phyloP scores from a whole-genome alignment of 2,113 vertebrate species.

The Danionella cerebrum region DNA sequence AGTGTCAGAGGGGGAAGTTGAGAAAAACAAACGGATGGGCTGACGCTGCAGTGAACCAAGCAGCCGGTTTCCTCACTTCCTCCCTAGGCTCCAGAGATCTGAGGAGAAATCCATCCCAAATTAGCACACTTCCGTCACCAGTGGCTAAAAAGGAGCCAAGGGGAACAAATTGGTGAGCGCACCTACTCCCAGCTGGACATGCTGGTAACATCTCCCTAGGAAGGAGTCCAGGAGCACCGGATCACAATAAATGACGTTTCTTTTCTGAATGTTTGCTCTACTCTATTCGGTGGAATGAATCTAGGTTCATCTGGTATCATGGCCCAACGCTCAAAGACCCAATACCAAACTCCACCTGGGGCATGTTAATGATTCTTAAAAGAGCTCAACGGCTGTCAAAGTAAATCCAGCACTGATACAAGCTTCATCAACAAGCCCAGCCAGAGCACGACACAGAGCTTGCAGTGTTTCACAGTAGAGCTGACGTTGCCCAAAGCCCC shows the following conservation, averaged over 20 bases:
- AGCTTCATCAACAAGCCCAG: slow-evolving; percentile 53
- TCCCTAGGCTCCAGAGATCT: slow-evolving; percentile 47
- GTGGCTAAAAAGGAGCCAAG: slow-evolving; percentile 51
- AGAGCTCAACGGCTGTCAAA: slow-evolving; percentile 20
- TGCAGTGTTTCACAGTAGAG: slow-evolving; percentile 58
- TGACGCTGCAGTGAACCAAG: slow-evolving; percentile 57
- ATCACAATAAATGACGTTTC: too few relatives aligned
- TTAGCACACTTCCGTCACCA: slow-evolving; percentile 63
- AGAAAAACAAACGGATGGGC: slow-evolving; percentile 39
- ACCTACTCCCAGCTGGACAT: too few relatives aligned
- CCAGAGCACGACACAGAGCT: slow-evolving; percentile 56
- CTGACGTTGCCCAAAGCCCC: slow-evolving; percentile 45
- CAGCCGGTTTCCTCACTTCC: slow-evolving; percentile 60
- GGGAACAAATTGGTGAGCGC: too few relatives aligned
- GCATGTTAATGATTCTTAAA: slow-evolving; percentile 43
- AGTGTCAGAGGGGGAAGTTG: slow-evolving; percentile 4
- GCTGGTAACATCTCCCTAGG: too few relatives aligned
- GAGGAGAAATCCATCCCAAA: slow-evolving; percentile 64
- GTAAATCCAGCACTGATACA: slow-evolving; percentile 39
- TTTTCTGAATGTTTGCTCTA: too few relatives aligned
- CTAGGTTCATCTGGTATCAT: too few relatives aligned
- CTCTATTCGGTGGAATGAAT: too few relatives aligned
- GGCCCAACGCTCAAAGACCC: too few relatives aligned
- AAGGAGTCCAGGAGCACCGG: too few relatives aligned
- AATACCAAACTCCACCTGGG: too few relatives aligned